A percentile compares a stretch with the other conserved stretches of the same genome.
Conservation (phyloP, 1,140 invertebrate species). For the Musca vetustissima region DNA sequence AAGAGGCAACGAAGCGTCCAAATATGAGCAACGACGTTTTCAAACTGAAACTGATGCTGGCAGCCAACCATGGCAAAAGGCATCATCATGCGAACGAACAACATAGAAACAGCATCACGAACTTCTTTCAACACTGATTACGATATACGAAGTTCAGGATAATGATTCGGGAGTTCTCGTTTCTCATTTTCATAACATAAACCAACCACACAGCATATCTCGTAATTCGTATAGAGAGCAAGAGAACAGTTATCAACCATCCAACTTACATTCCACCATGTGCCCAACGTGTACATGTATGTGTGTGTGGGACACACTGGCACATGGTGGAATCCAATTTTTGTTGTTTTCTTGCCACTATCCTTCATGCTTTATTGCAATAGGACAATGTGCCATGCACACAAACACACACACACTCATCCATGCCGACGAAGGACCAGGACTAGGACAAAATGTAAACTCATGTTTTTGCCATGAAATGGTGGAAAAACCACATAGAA, state of each 20-base stretch:
- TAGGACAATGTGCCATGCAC: slow-evolving; percentile 17
- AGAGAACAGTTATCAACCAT: neutral
- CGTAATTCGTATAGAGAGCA: neutral
- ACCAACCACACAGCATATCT: no score
- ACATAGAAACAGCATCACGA: slow-evolving; percentile 1
- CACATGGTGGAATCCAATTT: slow-evolving; percentile 30
- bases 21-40: slow-evolving; percentile 29
- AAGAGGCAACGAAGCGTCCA: slow-evolving; percentile 25
- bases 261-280: slow-evolving; percentile 27
- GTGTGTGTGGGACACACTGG: neutral
- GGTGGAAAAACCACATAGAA: neutral
- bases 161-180: no score
- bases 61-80: slow-evolving; percentile 17
- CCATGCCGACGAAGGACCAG: no score
- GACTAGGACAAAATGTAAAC: neutral
- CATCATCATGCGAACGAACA: slow-evolving; percentile 14
- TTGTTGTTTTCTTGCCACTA: neutral
- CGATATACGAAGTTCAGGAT: no score
- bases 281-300: neutral
- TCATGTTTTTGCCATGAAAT: slow-evolving; percentile 2
- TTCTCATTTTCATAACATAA: no score
- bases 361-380: slow-evolving; percentile 23
- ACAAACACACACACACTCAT: no score
- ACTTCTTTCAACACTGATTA: neutral
- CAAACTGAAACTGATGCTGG: slow-evolving; percentile 26